phyloP scores from a whole-genome alignment of 2,113 vertebrate species.

The Oreochromis aureus region DNA sequence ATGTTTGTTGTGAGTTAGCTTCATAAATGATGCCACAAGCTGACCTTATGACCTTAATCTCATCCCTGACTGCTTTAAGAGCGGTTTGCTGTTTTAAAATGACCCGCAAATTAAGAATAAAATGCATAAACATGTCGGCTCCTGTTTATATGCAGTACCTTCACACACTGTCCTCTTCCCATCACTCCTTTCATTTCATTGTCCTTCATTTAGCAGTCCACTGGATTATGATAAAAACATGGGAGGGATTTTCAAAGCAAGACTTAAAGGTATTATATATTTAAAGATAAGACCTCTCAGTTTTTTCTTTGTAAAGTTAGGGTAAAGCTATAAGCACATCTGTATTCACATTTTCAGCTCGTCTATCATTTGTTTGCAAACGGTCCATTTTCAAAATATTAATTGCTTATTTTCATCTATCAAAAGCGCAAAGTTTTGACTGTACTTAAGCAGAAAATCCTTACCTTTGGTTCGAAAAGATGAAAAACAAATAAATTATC shows the following conservation, averaged over 20 bases:
- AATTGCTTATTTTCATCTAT: not conserved
- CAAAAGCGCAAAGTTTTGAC: not conserved
- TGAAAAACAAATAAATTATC: not conserved
- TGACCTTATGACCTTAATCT: not conserved
- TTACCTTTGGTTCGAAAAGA: not conserved
- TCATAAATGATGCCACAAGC: not conserved
- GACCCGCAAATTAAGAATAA: not conserved
- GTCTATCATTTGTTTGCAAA: not conserved
- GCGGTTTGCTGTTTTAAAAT: not conserved
- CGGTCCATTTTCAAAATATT: not conserved
- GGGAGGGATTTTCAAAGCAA: not conserved
- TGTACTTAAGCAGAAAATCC: not conserved
- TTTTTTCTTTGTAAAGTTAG: not conserved
- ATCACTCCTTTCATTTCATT: not conserved
- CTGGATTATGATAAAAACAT: not conserved
- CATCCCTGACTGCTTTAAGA: not conserved
- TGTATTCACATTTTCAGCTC: not conserved
- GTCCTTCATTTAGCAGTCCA: not conserved
- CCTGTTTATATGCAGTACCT: not conserved
- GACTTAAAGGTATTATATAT: not conserved
- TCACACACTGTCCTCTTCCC: not conserved
- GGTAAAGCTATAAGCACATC: not conserved
- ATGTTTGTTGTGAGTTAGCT: not conserved
- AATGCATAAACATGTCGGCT: not conserved
- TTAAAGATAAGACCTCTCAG: not conserved